Conservation (phyloP, 2,797 vertebrate species). For the Dromococcyx pavoninus region DNA sequence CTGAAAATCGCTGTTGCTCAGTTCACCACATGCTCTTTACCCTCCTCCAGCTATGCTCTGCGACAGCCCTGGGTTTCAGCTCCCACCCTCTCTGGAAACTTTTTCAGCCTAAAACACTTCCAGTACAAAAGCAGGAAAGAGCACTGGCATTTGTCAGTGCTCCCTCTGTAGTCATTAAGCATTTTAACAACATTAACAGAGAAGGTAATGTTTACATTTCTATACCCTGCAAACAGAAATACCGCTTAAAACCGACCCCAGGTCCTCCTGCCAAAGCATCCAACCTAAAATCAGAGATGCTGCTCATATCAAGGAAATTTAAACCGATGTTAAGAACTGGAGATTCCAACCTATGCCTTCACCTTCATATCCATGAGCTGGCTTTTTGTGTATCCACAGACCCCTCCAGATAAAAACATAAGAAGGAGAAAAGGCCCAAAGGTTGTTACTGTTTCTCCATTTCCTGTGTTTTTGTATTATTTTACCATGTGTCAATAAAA, state of each 20-base stretch:
- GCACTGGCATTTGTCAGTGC: not conserved
- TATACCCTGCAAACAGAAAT: not conserved
- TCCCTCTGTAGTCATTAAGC: not conserved
- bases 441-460: not conserved
- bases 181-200: not conserved
- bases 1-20: constrained; percentile 76
- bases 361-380: not conserved
- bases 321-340: not conserved
- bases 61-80: constrained; percentile 7
- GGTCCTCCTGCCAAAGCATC: not conserved
- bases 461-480: not conserved
- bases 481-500: not conserved
- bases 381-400: not conserved
- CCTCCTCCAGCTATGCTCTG: constrained; percentile 18
- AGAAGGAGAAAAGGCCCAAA: not conserved
- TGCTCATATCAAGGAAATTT: not conserved
- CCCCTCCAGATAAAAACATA: not conserved
- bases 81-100: not conserved
- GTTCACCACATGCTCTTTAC: constrained; percentile 61
- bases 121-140: not conserved
- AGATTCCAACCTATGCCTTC: not conserved
- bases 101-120: constrained; percentile 17
- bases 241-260: not conserved
- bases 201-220: not conserved
- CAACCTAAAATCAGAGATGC: not conserved